phyloP scores from a whole-genome alignment of 2,797 vertebrate species.

The Emydoidea blandingii region DNA sequence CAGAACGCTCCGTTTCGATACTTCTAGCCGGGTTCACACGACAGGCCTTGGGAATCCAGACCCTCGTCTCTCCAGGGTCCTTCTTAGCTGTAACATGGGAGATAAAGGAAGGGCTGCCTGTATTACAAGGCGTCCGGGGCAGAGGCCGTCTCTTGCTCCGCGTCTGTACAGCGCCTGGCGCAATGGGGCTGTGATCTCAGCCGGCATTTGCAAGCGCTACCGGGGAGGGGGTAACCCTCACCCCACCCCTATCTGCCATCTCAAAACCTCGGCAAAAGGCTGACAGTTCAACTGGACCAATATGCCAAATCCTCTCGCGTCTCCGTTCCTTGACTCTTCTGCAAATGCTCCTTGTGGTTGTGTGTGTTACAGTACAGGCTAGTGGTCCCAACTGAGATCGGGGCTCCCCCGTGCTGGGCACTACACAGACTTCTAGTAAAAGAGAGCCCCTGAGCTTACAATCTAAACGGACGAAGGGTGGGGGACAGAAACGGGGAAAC shows the following conservation, averaged over 20 bases:
- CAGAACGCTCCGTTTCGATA: background rate
- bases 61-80: too few species aligned
- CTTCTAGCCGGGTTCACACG: too few species aligned
- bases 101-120: background rate
- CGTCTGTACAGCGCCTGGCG: background rate
- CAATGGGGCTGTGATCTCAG: too few species aligned
- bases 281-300: background rate
- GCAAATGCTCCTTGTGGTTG: background rate
- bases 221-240: too few species aligned
- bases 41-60: background rate
- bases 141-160: background rate
- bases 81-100: too few species aligned
- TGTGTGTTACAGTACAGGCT: background rate
- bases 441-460: too few species aligned
- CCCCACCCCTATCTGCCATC: background rate
- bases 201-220: background rate
- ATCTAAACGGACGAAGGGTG: too few species aligned
- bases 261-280: background rate
- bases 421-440: too few species aligned
- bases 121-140: background rate
- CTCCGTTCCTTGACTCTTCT: too few species aligned
- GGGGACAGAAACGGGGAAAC: background rate
- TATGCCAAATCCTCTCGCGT: too few species aligned
- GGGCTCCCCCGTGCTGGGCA: too few species aligned
- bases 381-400: too few species aligned